Percentiles rank a stretch among this genome's conserved stretches.
phyloP scores from a whole-genome alignment of 1,140 invertebrate genomes.

The Capitella teleta region DNA sequence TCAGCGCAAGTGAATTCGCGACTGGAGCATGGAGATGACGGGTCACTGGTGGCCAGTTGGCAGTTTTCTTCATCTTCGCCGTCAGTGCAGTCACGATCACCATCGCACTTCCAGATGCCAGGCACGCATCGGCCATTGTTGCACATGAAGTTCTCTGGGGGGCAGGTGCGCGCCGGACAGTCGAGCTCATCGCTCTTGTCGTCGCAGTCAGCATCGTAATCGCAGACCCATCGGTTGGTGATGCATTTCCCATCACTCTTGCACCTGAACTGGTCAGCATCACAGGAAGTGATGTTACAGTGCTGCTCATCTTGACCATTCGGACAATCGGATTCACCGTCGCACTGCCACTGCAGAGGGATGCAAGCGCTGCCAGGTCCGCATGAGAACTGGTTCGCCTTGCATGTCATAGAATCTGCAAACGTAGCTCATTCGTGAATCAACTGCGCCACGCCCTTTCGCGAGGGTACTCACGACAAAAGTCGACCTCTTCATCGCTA shows the following conservation, averaged over 20 bases:
- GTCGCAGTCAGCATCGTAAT: not conserved
- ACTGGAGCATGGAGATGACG: not conserved
- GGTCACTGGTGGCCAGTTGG: not conserved
- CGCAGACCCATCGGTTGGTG: not conserved
- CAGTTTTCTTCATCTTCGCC: conserved; percentile 79
- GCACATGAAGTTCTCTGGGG: conserved; percentile 25
- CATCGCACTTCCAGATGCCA: conserved; percentile 86
- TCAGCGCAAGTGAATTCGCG: not conserved
- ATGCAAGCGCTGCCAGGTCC: conserved; percentile 59
- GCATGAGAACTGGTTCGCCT: not conserved
- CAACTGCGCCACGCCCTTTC: conserved; percentile 3
- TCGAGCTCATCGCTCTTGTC: not conserved
- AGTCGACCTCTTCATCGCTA: not conserved
- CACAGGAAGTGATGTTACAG: conserved; percentile 11
- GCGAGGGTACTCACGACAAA: not conserved
- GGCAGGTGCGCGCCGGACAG: conserved; percentile 4
- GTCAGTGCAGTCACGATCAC: conserved; percentile 86
- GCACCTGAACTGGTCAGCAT: not conserved
- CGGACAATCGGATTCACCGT: conserved; percentile 42
- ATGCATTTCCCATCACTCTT: not conserved
- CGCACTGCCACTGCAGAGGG: conserved; percentile 46
- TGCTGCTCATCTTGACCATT: conserved; percentile 81
- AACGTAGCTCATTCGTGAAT: not conserved
- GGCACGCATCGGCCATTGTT: conserved; percentile 88
- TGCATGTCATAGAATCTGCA: conserved; percentile 17